phyloP scores from a whole-genome alignment of 30 jellyfish, hydroid and myxozoan species.

The Clytia hemisphaerica region DNA sequence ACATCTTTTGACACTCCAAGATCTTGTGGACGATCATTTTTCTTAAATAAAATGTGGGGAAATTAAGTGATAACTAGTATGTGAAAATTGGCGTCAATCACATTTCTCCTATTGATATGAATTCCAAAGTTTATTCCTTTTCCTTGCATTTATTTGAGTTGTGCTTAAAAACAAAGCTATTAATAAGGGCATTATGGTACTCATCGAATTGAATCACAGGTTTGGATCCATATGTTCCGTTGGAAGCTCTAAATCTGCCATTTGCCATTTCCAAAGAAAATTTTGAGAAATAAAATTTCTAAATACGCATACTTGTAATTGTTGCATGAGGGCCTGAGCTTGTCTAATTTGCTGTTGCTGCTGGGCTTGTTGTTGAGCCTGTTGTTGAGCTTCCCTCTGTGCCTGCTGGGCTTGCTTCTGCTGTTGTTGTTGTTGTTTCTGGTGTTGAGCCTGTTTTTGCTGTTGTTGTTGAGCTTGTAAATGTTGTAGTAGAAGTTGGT shows the following conservation, averaged over 20 bases:
- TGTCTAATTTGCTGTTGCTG: constrained; percentile 41
- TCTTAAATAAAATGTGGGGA: neutral
- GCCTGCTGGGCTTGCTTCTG: constrained; percentile 61
- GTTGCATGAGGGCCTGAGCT: constrained; percentile 30
- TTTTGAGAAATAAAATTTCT: too few relatives aligned
- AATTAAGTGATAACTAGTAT: too few relatives aligned
- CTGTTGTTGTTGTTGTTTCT: constrained; percentile 54
- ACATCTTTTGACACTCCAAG: constrained; percentile 51
- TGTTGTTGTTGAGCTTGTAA: constrained; percentile 57
- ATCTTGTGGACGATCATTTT: constrained; percentile 48
- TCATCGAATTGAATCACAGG: too few relatives aligned
- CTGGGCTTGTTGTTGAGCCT: constrained; percentile 8
- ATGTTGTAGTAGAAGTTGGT: constrained; percentile 33
- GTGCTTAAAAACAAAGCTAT: too few relatives aligned
- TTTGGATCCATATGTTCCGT: too few relatives aligned
- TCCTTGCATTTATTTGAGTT: too few relatives aligned
- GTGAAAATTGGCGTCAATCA: too few relatives aligned
- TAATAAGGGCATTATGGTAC: too few relatives aligned
- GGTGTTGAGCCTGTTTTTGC: constrained; percentile 57
- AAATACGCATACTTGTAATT: constrained; percentile 53
- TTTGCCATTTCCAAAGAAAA: too few relatives aligned
- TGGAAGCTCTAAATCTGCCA: too few relatives aligned
- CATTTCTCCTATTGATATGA: too few relatives aligned
- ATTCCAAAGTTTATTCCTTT: too few relatives aligned
- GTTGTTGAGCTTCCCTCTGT: constrained; percentile 23